Base-by-base conservation (phyloP, 64 coral and sea anemone genomes). In the Montipora efflorescens region DNA sequence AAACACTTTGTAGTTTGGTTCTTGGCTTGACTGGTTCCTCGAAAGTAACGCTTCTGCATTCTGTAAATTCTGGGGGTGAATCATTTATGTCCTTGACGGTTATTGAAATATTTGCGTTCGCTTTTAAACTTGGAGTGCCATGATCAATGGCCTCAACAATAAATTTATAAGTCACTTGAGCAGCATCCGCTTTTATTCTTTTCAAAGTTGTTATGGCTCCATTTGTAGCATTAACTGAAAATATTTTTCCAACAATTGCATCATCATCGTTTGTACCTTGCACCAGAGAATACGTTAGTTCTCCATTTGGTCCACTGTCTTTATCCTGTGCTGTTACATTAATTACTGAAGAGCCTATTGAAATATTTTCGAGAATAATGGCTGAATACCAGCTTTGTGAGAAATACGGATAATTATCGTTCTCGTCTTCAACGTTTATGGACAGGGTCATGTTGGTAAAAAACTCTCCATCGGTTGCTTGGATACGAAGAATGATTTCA, bases 401-500 rank as follows among this genome's bases (percentile, higher is more conserved):
- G 20, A 80, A 80, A 23, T 12, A 15, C 23, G 78, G 78, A 9
- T 3, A 1, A 22, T 80, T 80, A 48, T 80, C 78, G 58, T 80
- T 80, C 50, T 59, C 51, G 51, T 80, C 78, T 6, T 13, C 51
- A 3, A 80, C 51, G 10, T 58, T 20, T n/a, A 83, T 67, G 1
- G 48, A 4, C 25, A 83, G 36, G 5, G 5, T 67, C 12, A 14
- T 83, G 58, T 14, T 67, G 45, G 58, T 9, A n/a, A 8, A 12
- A 52, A 85, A 85, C 66, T 70, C 23, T 71, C 82, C 82, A 85
- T 85, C 82, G 15, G 82, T 85, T 70, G 66, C 82, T 70, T 72
- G 82, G 45, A 85, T 51, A 22, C 8, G 43, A 47, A 85, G 66
- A 7, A 43, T 51, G 6, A 85, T 18, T 8, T 71, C 46, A 51